A percentile compares a stretch with the other conserved stretches of the same genome.
phyloP scores from a whole-genome alignment of 1,140 invertebrate genomes.

The Orchesella cincta region DNA sequence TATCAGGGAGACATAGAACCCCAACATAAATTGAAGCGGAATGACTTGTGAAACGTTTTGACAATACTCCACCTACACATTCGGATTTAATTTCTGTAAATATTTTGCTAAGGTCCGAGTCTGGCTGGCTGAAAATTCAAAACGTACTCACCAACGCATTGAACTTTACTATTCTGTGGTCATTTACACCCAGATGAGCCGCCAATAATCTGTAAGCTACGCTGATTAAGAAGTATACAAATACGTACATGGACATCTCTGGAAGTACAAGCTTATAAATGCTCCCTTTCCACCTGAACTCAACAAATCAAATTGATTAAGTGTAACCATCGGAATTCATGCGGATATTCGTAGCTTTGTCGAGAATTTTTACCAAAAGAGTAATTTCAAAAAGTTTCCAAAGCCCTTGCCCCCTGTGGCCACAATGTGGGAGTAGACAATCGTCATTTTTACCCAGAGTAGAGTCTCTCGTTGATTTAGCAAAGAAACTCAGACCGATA shows the following conservation, averaged over 20 bases:
- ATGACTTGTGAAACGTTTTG: constrained; percentile 55
- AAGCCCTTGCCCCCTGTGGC: constrained; percentile 11
- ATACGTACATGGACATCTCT: not conserved
- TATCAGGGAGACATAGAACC: constrained; percentile 62
- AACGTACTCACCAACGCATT: no score
- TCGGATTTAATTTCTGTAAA: no score
- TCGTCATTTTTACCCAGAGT: no score
- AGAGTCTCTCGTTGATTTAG: no score
- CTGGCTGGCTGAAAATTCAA: no score
- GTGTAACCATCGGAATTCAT: not conserved
- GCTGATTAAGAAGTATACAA: not conserved
- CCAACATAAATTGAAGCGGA: constrained; percentile 59
- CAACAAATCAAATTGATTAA: not conserved
- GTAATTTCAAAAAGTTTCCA: constrained; percentile 3
- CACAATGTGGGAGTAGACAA: constrained; percentile 14
- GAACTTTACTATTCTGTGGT: no score
- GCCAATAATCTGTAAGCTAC: not conserved
- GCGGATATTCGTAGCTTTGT: not conserved
- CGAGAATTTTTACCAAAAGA: not conserved
- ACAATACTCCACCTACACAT: constrained; percentile 54
- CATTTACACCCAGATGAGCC: no score
- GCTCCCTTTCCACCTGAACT: constrained; percentile 12
- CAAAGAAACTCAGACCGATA: no score
- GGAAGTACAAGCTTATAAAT: constrained; percentile 14
- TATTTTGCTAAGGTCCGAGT: no score